These are phyloP conservation scores for Nymphalis c-album DNA, from an alignment of 2,888 invertebrate genomes.

Conservation along the genomic window DNA sequence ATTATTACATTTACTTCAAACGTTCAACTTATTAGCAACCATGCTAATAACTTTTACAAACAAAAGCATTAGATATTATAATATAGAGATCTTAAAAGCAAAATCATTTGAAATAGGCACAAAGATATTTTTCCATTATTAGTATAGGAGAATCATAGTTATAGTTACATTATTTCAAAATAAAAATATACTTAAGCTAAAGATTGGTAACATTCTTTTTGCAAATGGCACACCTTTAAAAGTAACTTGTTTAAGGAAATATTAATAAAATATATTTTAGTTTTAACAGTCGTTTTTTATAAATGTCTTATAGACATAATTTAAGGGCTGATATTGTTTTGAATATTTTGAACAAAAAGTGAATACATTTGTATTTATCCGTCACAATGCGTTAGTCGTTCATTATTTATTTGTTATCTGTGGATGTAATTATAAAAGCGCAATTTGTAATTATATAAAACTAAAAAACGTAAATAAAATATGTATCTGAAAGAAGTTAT, in stretches of 20 bases:
- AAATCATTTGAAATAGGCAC: constrained; percentile 24
- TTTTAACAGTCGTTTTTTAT: neutral
- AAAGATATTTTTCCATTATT: constrained; percentile 25
- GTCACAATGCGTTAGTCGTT: constrained; percentile 2
- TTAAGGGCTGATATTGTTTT: neutral
- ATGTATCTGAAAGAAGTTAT: neutral
- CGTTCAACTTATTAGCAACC: constrained; percentile 2
- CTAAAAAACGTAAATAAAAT: constrained; percentile 6
- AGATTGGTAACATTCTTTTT: constrained; percentile 42
- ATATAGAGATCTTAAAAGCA: constrained; percentile 31
- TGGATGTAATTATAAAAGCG: neutral
- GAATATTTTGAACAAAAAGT: neutral
- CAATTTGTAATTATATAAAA: neutral
- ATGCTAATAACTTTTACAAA: constrained; percentile 11
- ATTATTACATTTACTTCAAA: constrained; percentile 13
- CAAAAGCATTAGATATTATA: constrained; percentile 29
- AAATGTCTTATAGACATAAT: neutral
- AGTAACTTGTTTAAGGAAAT: constrained; percentile 2
- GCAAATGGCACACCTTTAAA: constrained; percentile 41
- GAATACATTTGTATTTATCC: neutral
- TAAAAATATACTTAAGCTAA: constrained; percentile 6
- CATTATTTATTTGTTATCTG: constrained; percentile 5
- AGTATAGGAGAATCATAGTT: constrained; percentile 22
- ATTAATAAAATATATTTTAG: constrained; percentile 3
- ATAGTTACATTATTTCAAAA: constrained; percentile 9